Conservation (phyloP, 2,888 invertebrate genomes). For the Xanthia togata region DNA sequence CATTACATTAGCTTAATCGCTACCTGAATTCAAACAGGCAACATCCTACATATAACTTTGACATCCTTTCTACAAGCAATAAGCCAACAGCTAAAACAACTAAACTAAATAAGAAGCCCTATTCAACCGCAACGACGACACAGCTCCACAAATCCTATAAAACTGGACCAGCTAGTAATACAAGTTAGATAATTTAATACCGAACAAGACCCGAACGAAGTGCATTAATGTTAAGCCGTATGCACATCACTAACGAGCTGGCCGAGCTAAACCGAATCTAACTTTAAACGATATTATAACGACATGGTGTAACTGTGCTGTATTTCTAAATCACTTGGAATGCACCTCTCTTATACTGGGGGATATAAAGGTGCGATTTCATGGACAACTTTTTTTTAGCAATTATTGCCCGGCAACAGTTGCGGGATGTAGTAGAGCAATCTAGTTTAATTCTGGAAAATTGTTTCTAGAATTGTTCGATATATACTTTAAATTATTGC, state of each 20-base stretch:
- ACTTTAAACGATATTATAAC: conserved; percentile 71
- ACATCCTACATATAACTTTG: not conserved
- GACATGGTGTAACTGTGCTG: conserved; percentile 67
- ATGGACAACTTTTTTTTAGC: not conserved
- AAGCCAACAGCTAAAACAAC: not conserved
- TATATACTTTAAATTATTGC: not conserved
- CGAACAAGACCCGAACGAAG: conserved; percentile 46
- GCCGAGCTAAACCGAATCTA: conserved; percentile 60
- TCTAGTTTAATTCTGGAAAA: not conserved
- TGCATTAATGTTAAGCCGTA: conserved; percentile 54
- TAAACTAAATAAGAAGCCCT: conserved; percentile 2
- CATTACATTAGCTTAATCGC: too few species aligned
- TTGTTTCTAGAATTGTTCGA: not conserved
- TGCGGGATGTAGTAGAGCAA: not conserved
- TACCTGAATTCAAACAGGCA: not conserved
- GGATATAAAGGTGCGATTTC: conserved; percentile 30
- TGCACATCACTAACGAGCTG: conserved; percentile 60
- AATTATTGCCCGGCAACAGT: not conserved
- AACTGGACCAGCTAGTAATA: conserved; percentile 38
- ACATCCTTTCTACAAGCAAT: not conserved
- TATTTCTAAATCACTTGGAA: conserved; percentile 71
- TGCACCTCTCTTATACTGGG: conserved; percentile 53
- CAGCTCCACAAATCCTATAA: conserved; percentile 40
- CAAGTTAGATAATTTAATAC: conserved; percentile 51
- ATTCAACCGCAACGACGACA: conserved; percentile 26